Evolutionary conservation across 2,888 invertebrate species (phyloP).

Genomic region (Lasius fuliginosus): DNA sequence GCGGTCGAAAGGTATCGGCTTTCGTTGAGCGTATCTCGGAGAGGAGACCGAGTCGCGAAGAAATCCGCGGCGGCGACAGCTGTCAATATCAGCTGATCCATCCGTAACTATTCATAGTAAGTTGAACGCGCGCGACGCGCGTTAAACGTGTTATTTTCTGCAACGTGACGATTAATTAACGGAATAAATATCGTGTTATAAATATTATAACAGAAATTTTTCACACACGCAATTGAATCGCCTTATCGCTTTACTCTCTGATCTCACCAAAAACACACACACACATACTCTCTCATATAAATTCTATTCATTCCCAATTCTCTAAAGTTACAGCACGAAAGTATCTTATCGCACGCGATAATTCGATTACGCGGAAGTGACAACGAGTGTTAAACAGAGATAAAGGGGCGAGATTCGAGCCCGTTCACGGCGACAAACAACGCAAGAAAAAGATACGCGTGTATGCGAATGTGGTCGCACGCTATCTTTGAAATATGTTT

Average conservation of each 20-base stretch:
- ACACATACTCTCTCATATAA: neutral
- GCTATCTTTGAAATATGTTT: constrained; percentile 68
- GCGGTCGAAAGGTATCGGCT: constrained; percentile 44
- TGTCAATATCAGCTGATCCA: neutral
- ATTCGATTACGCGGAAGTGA: constrained; percentile 15
- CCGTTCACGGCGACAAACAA: constrained; percentile 1
- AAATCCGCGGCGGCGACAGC: neutral
- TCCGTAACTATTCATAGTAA: neutral
- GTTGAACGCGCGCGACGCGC: neutral
- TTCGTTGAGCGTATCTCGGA: constrained; percentile 36
- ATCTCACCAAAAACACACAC: neutral
- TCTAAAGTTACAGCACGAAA: neutral
- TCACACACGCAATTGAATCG: neutral
- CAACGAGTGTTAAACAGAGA: constrained; percentile 20
- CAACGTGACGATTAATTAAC: constrained; percentile 11
- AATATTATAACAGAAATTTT: neutral
- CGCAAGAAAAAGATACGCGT: constrained; percentile 45
- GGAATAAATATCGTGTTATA: neutral
- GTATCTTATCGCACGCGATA: constrained; percentile 13
- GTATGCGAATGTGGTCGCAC: constrained; percentile 6
- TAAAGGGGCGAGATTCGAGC: neutral
- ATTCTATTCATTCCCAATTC: neutral
- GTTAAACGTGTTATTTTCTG: neutral
- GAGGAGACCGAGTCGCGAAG: neutral
- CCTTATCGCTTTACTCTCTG: neutral